phyloP scores from a whole-genome alignment of 1,140 invertebrate species.

The Dufourea novaeangliae region DNA sequence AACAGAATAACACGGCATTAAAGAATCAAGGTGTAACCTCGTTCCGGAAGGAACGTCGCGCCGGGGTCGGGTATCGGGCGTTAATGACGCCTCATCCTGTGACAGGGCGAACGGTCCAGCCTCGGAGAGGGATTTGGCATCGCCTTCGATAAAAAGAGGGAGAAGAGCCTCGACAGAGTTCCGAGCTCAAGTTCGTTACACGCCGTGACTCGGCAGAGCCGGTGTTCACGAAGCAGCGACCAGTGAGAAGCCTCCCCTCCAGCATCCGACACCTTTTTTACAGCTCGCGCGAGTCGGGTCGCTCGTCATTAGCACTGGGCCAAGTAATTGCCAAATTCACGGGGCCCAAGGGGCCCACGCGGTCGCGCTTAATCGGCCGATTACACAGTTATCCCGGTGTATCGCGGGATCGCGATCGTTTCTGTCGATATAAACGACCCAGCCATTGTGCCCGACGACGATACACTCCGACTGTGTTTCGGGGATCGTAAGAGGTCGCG shows the following conservation, averaged over 20 bases:
- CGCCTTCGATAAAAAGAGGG: slow-evolving; percentile 61
- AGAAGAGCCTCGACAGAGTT: slow-evolving; percentile 28
- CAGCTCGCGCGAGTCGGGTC: slow-evolving; percentile 51
- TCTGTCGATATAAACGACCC: slow-evolving; percentile 36
- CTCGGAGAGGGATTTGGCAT: slow-evolving; percentile 61
- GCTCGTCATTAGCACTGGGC: slow-evolving; percentile 58
- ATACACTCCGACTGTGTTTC: not conserved
- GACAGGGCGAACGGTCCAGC: slow-evolving; percentile 52
- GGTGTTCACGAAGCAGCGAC: slow-evolving; percentile 59
- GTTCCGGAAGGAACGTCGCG: not conserved
- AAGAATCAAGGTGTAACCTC: slow-evolving; percentile 31
- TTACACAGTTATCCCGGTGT: slow-evolving; percentile 33
- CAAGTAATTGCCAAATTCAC: slow-evolving; percentile 70
- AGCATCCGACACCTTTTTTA: slow-evolving; percentile 44
- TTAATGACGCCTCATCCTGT: slow-evolving; percentile 54
- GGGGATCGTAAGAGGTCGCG: slow-evolving; percentile 7
- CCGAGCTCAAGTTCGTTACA: slow-evolving; percentile 75
- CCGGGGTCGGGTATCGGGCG: slow-evolving; percentile 21
- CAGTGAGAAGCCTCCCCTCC: slow-evolving; percentile 27
- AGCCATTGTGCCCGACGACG: slow-evolving; percentile 14
- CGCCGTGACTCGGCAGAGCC: slow-evolving; percentile 76
- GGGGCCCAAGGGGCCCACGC: slow-evolving; percentile 45
- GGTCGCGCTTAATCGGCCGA: slow-evolving; percentile 62
- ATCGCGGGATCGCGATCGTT: slow-evolving; percentile 31
- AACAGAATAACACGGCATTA: slow-evolving; percentile 15